Conservation (phyloP, 2,113 vertebrate species). For the Caretta caretta region DNA sequence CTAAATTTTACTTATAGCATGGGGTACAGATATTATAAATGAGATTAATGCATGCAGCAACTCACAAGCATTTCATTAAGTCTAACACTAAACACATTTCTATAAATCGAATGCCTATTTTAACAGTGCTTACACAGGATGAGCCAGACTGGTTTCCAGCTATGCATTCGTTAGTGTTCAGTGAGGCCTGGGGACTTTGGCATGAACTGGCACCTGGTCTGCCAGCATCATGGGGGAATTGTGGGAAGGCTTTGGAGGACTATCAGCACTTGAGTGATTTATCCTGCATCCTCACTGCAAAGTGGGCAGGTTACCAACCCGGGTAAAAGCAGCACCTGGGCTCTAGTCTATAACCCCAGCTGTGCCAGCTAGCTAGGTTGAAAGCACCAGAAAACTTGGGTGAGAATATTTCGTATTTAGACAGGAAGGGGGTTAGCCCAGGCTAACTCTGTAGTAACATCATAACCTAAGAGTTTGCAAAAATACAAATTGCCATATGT, state of each 20-base stretch:
- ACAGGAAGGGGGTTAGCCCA: not conserved
- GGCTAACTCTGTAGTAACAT: not conserved
- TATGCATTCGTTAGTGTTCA: not conserved
- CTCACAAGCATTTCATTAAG: not conserved
- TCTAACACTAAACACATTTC: not conserved
- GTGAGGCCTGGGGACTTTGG: not conserved
- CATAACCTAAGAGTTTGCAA: not conserved
- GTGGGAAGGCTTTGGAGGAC: not conserved
- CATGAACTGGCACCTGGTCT: not conserved
- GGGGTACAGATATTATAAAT: not conserved
- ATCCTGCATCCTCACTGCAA: fast-evolving
- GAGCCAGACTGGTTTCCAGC: not conserved
- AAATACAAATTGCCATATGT: not conserved
- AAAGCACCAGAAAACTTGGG: not conserved
- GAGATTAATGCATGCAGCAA: not conserved
- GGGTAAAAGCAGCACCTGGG: not conserved
- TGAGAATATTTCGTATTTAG: not conserved
- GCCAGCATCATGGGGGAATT: not conserved
- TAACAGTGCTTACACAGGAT: not conserved
- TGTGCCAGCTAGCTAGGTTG: not conserved
- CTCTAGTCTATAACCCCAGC: not conserved
- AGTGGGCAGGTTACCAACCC: not conserved
- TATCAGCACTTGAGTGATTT: not conserved
- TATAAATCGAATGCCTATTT: not conserved
- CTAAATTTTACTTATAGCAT: not conserved